Evolutionary conservation across 35 echinoderm and acorn worm genomes (phyloP).

Genomic region (Apostichopus parvimensis): DNA sequence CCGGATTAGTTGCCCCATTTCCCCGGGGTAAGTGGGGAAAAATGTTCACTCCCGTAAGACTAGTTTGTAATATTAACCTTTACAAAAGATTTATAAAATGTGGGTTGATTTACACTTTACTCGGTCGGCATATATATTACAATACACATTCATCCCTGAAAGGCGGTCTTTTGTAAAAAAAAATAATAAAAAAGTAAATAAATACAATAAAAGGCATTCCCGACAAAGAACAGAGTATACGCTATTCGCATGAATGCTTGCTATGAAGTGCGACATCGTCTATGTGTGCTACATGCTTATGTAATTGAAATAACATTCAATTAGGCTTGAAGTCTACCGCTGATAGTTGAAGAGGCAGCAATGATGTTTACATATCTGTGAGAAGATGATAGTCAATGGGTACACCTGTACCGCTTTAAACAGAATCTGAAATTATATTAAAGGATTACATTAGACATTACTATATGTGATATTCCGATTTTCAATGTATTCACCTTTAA

Average conservation of each 20-base stretch:
- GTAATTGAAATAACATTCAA: slow-evolving; percentile 3
- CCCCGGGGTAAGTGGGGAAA: slow-evolving; percentile 25
- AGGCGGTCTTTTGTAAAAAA: too few relatives aligned
- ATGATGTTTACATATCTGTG: neutral
- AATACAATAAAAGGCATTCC: too few relatives aligned
- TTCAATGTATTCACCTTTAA: too few relatives aligned
- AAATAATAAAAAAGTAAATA: too few relatives aligned
- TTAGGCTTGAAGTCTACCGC: slow-evolving; percentile 18
- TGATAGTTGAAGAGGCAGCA: neutral
- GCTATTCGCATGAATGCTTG: slow-evolving; percentile 23
- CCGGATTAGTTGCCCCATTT: slow-evolving; percentile 44
- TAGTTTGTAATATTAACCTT: slow-evolving; percentile 24
- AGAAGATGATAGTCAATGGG: neutral
- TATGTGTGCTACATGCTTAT: neutral
- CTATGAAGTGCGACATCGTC: slow-evolving; percentile 2
- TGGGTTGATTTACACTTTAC: neutral
- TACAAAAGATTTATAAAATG: slow-evolving; percentile 17
- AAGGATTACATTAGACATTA: too few relatives aligned
- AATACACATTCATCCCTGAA: too few relatives aligned
- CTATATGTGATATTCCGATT: too few relatives aligned
- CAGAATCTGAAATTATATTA: too few relatives aligned
- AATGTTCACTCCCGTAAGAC: slow-evolving; percentile 8
- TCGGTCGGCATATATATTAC: neutral
- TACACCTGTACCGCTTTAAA: neutral
- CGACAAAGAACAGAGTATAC: neutral